Conservation (phyloP, 2,113 vertebrate genomes). For the Periophthalmodon schlosseri region DNA sequence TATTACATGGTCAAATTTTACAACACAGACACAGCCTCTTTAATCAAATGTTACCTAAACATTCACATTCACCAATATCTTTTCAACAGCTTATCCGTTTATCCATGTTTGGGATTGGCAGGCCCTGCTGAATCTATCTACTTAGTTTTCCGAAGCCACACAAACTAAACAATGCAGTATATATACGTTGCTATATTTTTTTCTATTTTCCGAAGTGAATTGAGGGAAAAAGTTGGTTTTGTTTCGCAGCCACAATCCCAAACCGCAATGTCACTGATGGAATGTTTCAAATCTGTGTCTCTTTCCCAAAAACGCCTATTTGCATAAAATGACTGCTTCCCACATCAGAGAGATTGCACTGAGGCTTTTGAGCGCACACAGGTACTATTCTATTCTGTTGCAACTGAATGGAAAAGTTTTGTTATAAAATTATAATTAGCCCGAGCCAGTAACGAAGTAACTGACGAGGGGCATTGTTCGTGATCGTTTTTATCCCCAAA, state of each 20-base stretch:
- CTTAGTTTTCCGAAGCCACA: background rate
- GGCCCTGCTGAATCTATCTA: background rate
- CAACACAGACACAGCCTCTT: too few species aligned
- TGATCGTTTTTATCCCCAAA: too few species aligned
- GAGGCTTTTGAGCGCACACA: background rate
- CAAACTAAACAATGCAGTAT: background rate
- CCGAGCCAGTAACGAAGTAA: too few species aligned
- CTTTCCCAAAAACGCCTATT: background rate
- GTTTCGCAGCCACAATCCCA: slow-evolving; percentile 1
- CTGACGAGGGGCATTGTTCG: too few species aligned
- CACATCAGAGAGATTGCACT: background rate
- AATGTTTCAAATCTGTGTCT: background rate
- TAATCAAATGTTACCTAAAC: too few species aligned
- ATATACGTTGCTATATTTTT: background rate
- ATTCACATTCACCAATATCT: too few species aligned
- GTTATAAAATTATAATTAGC: background rate
- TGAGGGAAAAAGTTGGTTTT: background rate
- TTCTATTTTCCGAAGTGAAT: background rate
- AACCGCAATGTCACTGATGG: background rate
- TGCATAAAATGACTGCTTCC: background rate
- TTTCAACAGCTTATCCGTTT: too few species aligned
- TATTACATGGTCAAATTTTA: too few species aligned
- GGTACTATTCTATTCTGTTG: background rate
- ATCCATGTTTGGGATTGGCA: background rate
- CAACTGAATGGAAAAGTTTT: background rate